Conservation (phyloP, 2,113 vertebrate species). For the Lepisosteus osseus region DNA sequence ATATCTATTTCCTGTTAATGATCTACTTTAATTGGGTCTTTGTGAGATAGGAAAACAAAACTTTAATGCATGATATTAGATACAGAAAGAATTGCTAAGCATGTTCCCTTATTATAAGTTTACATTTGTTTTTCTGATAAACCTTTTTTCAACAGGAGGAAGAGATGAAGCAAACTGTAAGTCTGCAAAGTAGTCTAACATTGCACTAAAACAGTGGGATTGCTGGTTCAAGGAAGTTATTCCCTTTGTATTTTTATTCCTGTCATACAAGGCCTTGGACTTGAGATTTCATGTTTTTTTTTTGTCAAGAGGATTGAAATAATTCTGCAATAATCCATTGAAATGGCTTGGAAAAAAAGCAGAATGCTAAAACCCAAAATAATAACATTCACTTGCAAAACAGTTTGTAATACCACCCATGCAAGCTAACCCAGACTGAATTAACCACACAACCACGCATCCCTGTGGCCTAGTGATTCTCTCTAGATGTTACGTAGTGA, state of each 20-base stretch:
- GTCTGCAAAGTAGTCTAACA: constrained; percentile 42
- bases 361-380: not conserved
- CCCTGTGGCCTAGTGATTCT: too few relatives aligned
- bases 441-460: not conserved
- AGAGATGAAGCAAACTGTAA: constrained; percentile 84
- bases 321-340: not conserved
- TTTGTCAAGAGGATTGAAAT: constrained; percentile 2
- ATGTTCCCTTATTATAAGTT: not conserved
- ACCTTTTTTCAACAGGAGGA: constrained; percentile 84
- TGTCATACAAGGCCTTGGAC: not conserved
- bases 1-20: too few relatives aligned
- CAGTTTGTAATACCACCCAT: not conserved
- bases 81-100: too few relatives aligned
- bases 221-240: not conserved
- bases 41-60: too few relatives aligned
- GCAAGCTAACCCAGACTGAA: not conserved
- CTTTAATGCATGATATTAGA: too few relatives aligned
- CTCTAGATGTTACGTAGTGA: too few relatives aligned
- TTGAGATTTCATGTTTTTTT: not conserved
- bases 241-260: too few relatives aligned
- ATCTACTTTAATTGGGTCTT: too few relatives aligned
- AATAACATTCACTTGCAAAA: not conserved
- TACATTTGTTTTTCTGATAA: constrained; percentile 50
- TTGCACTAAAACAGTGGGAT: constrained; percentile 13
- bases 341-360: constrained; percentile 4